Conservation (phyloP, 2,888 invertebrate species). For the Agonopterix arenella region DNA sequence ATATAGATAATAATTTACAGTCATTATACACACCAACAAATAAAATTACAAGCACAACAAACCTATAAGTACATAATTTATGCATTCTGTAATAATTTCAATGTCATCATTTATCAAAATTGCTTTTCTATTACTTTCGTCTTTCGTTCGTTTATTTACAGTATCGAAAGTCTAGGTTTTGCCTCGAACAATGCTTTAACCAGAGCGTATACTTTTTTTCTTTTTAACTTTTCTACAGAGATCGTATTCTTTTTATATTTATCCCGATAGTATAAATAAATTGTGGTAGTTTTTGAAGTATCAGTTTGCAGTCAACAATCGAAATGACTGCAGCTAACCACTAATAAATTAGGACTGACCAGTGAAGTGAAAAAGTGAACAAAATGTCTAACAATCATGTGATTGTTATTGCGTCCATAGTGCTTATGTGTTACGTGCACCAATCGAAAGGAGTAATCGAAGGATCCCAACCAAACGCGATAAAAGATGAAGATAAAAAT, state of each 20-base stretch:
- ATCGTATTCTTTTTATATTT: slow-evolving; percentile 39
- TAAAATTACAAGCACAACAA: no score
- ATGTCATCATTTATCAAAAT: no score
- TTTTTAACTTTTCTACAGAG: slow-evolving; percentile 43
- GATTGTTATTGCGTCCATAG: slow-evolving; percentile 26
- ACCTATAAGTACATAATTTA: no score
- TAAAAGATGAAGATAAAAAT: slow-evolving; percentile 20
- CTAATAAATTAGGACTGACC: slow-evolving; percentile 10
- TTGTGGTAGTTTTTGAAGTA: slow-evolving; percentile 30
- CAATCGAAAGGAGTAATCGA: slow-evolving; percentile 41
- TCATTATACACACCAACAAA: no score
- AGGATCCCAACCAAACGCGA: slow-evolving; percentile 37
- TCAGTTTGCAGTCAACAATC: slow-evolving; percentile 43
- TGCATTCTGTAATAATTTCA: no score
- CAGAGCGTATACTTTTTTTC: slow-evolving; percentile 31
- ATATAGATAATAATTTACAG: no score
- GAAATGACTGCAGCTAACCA: slow-evolving; percentile 38
- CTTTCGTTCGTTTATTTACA: no score
- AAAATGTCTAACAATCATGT: slow-evolving; percentile 50
- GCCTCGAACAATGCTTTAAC: slow-evolving; percentile 38
- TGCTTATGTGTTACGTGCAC: slow-evolving; percentile 36
- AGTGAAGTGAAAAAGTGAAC: slow-evolving; percentile 33
- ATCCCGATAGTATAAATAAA: slow-evolving; percentile 54
- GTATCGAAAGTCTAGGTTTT: slow-evolving; percentile 47
- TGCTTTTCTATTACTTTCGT: no score